Percentiles rank a stretch among this genome's conserved stretches.
Conservation (phyloP, 2,113 vertebrate species). For the Dascyllus trimaculatus region DNA sequence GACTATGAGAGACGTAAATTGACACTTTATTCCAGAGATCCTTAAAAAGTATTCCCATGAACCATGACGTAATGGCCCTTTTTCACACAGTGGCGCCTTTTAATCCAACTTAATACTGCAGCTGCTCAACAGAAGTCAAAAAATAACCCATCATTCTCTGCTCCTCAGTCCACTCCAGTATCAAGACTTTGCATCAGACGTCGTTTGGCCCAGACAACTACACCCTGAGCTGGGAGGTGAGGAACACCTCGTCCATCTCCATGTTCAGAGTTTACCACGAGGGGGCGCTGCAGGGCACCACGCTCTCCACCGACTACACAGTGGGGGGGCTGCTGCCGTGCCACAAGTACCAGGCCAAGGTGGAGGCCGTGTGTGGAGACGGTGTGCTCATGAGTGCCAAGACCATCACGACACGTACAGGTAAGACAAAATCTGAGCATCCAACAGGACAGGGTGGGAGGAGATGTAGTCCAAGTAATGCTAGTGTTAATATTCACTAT, state of each 20-base stretch:
- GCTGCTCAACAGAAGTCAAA: too few species aligned
- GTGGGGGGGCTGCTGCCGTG: constrained; percentile 73
- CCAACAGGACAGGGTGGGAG: too few species aligned
- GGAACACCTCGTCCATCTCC: constrained; percentile 65
- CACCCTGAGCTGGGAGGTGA: constrained; percentile 76
- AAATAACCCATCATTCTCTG: too few species aligned
- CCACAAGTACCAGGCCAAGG: constrained; percentile 52
- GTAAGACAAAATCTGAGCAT: constrained; percentile 22
- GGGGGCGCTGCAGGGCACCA: constrained; percentile 65
- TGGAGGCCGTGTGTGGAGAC: constrained; percentile 80
- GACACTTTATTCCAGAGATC: too few species aligned
- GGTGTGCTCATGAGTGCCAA: constrained; percentile 61
- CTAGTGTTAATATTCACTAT: too few species aligned
- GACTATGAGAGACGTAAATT: too few species aligned
- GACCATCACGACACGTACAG: constrained; percentile 63
- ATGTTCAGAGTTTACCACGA: constrained; percentile 76
- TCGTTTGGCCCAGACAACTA: constrained; percentile 65
- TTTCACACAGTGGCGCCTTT: too few species aligned
- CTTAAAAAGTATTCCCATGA: too few species aligned
- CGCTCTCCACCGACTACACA: constrained; percentile 57
- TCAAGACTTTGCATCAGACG: constrained; percentile 63
- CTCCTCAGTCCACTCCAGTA: constrained; percentile 67
- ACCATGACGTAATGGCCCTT: too few species aligned
- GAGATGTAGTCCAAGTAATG: too few species aligned
- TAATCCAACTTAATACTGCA: too few species aligned